phyloP scores from a whole-genome alignment of 1,140 invertebrate genomes.

The Monochamus saltuarius region DNA sequence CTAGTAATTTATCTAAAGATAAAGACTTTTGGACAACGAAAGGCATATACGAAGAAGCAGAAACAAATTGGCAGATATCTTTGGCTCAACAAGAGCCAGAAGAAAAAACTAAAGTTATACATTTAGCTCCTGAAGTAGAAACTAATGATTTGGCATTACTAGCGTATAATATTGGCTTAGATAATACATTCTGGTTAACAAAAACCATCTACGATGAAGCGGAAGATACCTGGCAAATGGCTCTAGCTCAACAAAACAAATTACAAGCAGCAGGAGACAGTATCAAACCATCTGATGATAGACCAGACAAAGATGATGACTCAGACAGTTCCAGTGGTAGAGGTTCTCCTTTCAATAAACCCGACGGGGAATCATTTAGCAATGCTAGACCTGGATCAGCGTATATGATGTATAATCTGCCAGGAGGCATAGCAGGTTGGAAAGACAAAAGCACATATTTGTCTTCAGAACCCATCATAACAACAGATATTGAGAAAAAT shows the following conservation, averaged over 20 bases:
- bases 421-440: slow-evolving; percentile 78
- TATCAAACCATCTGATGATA: slow-evolving; percentile 46
- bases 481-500: neutral
- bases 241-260: slow-evolving; percentile 51
- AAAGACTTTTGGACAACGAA: too few relatives aligned
- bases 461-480: slow-evolving; percentile 52
- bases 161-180: slow-evolving; percentile 52
- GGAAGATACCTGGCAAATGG: slow-evolving; percentile 58
- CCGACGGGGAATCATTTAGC: slow-evolving; percentile 8
- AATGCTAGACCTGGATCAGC: slow-evolving; percentile 20
- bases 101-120: slow-evolving; percentile 31
- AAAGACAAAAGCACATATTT: slow-evolving; percentile 80
- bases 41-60: too few relatives aligned
- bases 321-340: slow-evolving; percentile 62
- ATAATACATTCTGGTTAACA: slow-evolving; percentile 62
- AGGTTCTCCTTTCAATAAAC: slow-evolving; percentile 53
- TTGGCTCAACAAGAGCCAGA: too few relatives aligned
- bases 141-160: slow-evolving; percentile 25
- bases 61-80: too few relatives aligned
- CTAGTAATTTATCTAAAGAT: too few relatives aligned
- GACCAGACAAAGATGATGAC: slow-evolving; percentile 60
- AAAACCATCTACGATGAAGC: slow-evolving; percentile 65
- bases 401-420: slow-evolving; percentile 53
- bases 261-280: slow-evolving; percentile 49
- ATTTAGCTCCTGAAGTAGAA: slow-evolving; percentile 23